These are phyloP conservation scores for Chloroclysta siterata DNA, from an alignment of 2,888 invertebrate species.

Conservation along the genomic window DNA sequence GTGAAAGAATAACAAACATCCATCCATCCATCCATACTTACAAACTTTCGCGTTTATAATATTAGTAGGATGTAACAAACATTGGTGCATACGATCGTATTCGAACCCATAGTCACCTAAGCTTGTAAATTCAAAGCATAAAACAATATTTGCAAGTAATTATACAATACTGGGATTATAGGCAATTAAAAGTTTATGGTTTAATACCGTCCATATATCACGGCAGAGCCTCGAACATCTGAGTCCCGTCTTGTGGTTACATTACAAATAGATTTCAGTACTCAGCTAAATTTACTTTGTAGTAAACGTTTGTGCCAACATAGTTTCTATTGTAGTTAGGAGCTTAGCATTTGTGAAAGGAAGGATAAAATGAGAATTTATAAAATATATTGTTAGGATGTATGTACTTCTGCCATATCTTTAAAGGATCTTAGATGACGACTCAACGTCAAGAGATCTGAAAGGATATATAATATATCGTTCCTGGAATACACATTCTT, in stretches of 20 bases:
- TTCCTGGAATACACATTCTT: too few species aligned
- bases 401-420: too few species aligned
- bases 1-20: too few species aligned
- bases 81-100: too few species aligned
- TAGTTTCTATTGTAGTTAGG: slow-evolving; percentile 17
- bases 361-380: neutral
- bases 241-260: slow-evolving; percentile 61
- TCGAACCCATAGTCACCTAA: too few species aligned
- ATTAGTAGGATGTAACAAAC: too few species aligned
- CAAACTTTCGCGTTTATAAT: too few species aligned
- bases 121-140: slow-evolving; percentile 35
- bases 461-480: too few species aligned
- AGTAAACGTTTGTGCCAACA: slow-evolving; percentile 26
- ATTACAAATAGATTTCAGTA: slow-evolving; percentile 65
- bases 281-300: slow-evolving; percentile 47
- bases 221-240: slow-evolving; percentile 67
- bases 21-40: too few species aligned
- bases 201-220: slow-evolving; percentile 76
- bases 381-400: too few species aligned
- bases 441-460: too few species aligned
- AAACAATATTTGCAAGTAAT: slow-evolving; percentile 51
- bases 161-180: slow-evolving; percentile 67
- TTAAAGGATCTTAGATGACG: too few species aligned
- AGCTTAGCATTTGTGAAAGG: slow-evolving; percentile 10
- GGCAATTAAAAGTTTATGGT: slow-evolving; percentile 80